Evolutionary conservation across 1,140 invertebrate genomes (phyloP).

Genomic region (Oryctes rhinoceros): DNA sequence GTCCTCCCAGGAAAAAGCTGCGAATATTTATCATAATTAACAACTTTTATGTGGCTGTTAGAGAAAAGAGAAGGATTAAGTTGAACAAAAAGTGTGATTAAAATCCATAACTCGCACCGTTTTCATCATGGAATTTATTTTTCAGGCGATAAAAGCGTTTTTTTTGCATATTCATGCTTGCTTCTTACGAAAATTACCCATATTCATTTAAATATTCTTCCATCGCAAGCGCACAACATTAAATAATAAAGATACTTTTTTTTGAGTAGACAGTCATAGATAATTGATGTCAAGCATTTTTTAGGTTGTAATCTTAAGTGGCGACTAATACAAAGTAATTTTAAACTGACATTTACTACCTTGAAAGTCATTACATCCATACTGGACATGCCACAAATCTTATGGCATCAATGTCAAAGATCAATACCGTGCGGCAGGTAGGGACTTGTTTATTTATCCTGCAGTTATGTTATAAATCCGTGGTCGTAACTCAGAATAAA

Average conservation of each 20-base stretch:
- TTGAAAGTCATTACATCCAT: neutral
- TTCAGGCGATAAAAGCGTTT: neutral
- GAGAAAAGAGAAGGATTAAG: conserved; percentile 57
- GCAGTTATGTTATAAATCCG: neutral
- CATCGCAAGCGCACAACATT: too few relatives aligned
- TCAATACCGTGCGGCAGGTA: neutral
- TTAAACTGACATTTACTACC: conserved; percentile 19
- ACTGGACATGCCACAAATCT: conserved; percentile 6
- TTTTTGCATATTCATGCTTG: conserved; percentile 20
- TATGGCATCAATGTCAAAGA: conserved; percentile 10
- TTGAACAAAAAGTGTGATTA: conserved; percentile 60
- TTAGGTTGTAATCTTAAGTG: conserved; percentile 19
- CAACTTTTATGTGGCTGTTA: conserved; percentile 59
- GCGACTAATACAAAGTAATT: conserved; percentile 29
- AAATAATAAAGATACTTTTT: neutral
- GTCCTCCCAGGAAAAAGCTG: conserved; percentile 62
- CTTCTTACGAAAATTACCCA: neutral
- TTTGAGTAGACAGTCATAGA: neutral
- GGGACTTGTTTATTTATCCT: neutral
- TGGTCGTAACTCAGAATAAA: neutral
- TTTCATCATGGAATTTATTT: conserved; percentile 33
- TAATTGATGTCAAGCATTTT: neutral
- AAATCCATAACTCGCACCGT: conserved; percentile 56
- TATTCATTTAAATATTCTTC: too few relatives aligned
- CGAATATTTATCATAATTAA: conserved; percentile 64